These are phyloP conservation scores for Chironex yamaguchii DNA, from an alignment of 30 jellyfish, hydroid and myxozoan species.

Conservation along the genomic window DNA sequence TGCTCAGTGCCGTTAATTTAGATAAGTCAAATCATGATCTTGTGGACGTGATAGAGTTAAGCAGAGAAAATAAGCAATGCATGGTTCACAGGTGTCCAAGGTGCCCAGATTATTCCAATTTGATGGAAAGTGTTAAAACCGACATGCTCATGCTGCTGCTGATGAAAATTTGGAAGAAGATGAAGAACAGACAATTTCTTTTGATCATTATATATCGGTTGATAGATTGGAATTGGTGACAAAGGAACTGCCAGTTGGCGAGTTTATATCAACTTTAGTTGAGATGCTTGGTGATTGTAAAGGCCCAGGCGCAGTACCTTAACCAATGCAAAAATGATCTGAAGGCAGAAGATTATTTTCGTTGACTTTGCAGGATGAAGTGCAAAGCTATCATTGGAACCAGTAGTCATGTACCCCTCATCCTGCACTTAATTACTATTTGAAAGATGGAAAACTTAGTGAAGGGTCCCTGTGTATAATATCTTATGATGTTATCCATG, in stretches of 20 bases:
- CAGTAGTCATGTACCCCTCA: constrained; percentile 53
- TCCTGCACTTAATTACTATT: constrained; percentile 13
- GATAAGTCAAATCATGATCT: background rate
- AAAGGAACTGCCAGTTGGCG: background rate
- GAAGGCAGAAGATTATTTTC: background rate
- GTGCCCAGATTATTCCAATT: background rate
- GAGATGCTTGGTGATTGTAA: background rate
- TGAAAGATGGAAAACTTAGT: constrained; percentile 14
- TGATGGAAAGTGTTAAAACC: background rate
- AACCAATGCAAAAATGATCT: constrained; percentile 10
- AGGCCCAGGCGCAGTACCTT: no score
- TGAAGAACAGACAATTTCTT: background rate
- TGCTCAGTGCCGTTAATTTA: background rate
- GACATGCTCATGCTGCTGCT: background rate
- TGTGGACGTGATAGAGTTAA: background rate
- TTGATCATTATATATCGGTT: background rate
- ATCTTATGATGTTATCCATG: constrained; percentile 42
- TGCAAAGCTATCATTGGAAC: constrained; percentile 52
- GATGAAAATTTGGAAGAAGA: background rate
- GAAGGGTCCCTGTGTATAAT: constrained; percentile 54
- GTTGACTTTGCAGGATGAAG: constrained; percentile 38
- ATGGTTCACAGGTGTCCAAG: background rate
- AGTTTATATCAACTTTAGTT: background rate
- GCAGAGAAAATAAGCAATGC: background rate
- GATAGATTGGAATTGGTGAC: background rate